Percentiles rank a stretch among this genome's conserved stretches.
Conservation (phyloP, 2,888 invertebrate genomes). For the Temnothorax rugatulus region DNA sequence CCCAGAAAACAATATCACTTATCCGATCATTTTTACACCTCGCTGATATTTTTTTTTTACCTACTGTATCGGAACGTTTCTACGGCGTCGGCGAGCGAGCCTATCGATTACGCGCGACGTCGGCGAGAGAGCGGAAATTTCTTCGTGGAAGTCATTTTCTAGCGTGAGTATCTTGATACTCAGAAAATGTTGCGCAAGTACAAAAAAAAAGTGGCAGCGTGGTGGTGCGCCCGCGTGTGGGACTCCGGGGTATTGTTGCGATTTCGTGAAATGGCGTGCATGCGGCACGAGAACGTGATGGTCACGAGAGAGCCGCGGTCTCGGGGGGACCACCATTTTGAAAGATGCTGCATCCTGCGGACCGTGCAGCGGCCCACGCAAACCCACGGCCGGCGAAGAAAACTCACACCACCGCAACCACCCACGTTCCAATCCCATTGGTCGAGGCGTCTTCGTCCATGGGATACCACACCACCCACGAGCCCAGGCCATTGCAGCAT, state of each 20-base stretch:
- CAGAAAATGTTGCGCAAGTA: constrained; percentile 35
- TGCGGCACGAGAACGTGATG: constrained; percentile 34
- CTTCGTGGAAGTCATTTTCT: constrained; percentile 67
- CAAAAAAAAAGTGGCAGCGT: constrained; percentile 32
- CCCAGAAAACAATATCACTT: constrained; percentile 57
- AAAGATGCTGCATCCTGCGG: constrained; percentile 80
- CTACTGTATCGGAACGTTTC: constrained; percentile 32
- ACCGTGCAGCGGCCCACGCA: constrained; percentile 81
- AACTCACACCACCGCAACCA: constrained; percentile 78
- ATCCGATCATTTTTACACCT: constrained; percentile 42
- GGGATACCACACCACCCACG: constrained; percentile 76
- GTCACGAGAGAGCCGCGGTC: constrained; percentile 44
- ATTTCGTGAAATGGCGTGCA: constrained; percentile 68
- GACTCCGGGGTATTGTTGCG: constrained; percentile 37
- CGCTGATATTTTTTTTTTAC: constrained; percentile 49
- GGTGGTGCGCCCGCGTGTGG: constrained; percentile 29
- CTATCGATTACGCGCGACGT: constrained; percentile 37
- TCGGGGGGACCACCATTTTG: constrained; percentile 82
- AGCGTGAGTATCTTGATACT: constrained; percentile 48
- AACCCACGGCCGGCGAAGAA: constrained; percentile 73
- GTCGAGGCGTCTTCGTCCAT: constrained; percentile 75
- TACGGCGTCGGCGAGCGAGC: constrained; percentile 24
- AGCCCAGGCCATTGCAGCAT: constrained; percentile 68
- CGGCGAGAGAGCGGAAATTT: constrained; percentile 41
- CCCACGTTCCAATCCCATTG: constrained; percentile 83